phyloP scores from a whole-genome alignment of 2,797 vertebrate species.

The Bryconaethiops microstoma region DNA sequence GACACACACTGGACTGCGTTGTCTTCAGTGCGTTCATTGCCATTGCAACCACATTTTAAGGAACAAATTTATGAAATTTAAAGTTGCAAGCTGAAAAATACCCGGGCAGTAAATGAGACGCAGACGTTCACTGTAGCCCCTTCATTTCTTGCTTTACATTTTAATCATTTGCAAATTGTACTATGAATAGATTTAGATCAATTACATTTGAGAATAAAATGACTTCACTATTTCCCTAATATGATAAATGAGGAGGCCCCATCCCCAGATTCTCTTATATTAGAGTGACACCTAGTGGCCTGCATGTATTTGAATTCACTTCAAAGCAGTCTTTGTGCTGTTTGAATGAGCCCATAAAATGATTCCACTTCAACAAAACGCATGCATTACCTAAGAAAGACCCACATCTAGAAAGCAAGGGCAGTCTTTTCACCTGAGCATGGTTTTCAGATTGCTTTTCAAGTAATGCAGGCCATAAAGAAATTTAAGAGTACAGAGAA shows the following conservation, averaged over 20 bases:
- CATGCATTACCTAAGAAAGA: not conserved
- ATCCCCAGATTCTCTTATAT: not conserved
- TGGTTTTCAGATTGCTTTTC: not conserved
- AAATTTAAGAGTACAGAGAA: not conserved
- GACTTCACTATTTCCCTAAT: not conserved
- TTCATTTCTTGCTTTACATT: no score
- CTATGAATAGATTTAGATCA: not conserved
- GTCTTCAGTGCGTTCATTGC: not conserved
- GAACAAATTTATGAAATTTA: not conserved
- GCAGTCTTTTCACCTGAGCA: not conserved
- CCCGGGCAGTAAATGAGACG: not conserved
- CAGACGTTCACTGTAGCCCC: not conserved
- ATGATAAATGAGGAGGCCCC: not conserved
- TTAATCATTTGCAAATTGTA: not conserved
- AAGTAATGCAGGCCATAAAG: not conserved
- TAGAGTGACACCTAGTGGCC: constrained; percentile 34
- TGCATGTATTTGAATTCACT: not conserved
- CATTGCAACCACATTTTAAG: not conserved
- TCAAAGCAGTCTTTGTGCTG: not conserved
- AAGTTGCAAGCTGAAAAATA: not conserved
- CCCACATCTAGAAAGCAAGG: not conserved
- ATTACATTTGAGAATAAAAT: not conserved
- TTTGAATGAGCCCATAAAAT: not conserved
- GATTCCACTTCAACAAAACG: not conserved
- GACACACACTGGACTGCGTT: not conserved